Percentiles rank a stretch among this genome's conserved stretches.
phyloP scores from a whole-genome alignment of 1,140 invertebrate genomes.

The Orchesella cincta region DNA sequence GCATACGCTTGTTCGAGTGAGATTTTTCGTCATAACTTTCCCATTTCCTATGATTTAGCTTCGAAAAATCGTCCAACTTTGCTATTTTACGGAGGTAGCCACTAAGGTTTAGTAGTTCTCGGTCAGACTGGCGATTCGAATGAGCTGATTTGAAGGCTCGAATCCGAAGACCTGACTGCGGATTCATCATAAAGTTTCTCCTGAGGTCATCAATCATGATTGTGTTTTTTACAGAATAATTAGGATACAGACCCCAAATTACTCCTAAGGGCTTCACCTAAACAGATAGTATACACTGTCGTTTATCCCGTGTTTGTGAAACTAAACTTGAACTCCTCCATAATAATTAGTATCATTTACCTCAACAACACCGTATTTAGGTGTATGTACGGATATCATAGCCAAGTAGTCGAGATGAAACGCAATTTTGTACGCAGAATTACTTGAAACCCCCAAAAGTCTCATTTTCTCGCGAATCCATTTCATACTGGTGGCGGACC shows the following conservation, averaged over 20 bases:
- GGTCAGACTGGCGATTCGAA: constrained; percentile 78
- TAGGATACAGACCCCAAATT: constrained; percentile 92
- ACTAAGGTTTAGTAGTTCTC: constrained; percentile 77
- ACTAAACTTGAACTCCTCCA: too few relatives aligned
- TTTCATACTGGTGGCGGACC: constrained; percentile 96
- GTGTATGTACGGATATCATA: constrained; percentile 90
- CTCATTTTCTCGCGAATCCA: constrained; percentile 99
- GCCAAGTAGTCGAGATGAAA: constrained; percentile 88
- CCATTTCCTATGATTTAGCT: constrained; percentile 88
- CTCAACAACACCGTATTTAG: constrained; percentile 88
- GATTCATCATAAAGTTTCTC: constrained; percentile 97
- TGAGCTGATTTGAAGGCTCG: constrained; percentile 87
- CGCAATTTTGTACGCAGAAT: constrained; percentile 87
- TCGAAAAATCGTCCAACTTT: constrained; percentile 76
- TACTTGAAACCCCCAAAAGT: constrained; percentile 77
- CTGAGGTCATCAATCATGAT: constrained; percentile 99
- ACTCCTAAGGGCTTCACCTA: constrained; percentile 93
- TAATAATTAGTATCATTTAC: too few relatives aligned
- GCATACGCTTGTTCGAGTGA: too few relatives aligned
- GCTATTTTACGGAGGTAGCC: constrained; percentile 85
- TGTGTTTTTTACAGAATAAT: constrained; percentile 86
- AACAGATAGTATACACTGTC: too few relatives aligned
- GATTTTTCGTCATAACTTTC: too few relatives aligned
- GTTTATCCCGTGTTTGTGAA: too few relatives aligned
- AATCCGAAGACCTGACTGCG: constrained; percentile 87